Base-by-base conservation (phyloP, 2,888 invertebrate species). In the Caenorhabditis zanzibari region DNA sequence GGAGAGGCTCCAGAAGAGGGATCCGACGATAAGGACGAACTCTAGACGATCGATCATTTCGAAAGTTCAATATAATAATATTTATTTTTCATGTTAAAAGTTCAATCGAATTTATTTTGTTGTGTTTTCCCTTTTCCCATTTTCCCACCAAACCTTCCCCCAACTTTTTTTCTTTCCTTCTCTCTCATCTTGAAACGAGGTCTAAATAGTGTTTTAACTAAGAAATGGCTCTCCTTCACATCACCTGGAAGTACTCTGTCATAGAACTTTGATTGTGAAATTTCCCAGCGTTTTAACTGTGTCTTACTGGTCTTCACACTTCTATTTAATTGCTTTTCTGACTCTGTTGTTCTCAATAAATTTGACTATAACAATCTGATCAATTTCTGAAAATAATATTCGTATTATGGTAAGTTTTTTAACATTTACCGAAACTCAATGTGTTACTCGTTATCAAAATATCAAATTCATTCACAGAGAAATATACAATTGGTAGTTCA, bases 21-120 rank as follows among this genome's bases (percentile, higher is more conserved):
- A 79, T 41, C 79, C 16, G 90, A 90, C 63, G 91, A 90, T 24
- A 91, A 92, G 86, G 92, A 92, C 84, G 92, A 91, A 81, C 87
- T 91, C 47, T 92, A 90, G 85, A 80, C 49, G 61, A 58, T 75
- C 68, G 56, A 73, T 56, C n/a, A 22, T 38, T 38, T 49, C 69
- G 59, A 59, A 5, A 22, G 10, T 44, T 35, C 54, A 26, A 47
- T 44, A 66, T 58, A 76, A 76, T 59, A 49, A 28, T 69, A 68
- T 68, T 79, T 75, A 66, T 79, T 69, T 63, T 49, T 69, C 69
- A 54, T 52, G 59, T 69, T 61, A 19, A 61, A 72, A 59, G 54
- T 81, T 72, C 49, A 24, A 28, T 58, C 24, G 22, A 35, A 47
- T 14, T 12, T 3, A 47, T 61, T 56, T 72, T 72, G 63, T 72